phyloP scores from a whole-genome alignment of 1,140 invertebrate species.

The Cecropterus lyciades region DNA sequence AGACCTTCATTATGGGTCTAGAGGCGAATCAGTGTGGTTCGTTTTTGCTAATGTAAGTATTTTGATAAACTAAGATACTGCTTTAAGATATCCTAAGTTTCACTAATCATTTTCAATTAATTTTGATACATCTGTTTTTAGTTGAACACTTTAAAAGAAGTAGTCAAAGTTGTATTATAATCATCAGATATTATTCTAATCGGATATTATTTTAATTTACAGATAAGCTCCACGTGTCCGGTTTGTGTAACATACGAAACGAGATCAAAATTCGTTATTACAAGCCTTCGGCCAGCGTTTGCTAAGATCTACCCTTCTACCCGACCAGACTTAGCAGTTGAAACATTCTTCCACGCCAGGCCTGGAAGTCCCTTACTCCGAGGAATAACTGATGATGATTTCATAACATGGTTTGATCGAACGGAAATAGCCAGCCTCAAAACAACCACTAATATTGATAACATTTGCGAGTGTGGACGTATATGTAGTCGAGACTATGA shows the following conservation, averaged over 20 bases:
- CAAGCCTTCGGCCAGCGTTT: slow-evolving; percentile 85
- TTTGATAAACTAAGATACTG: not conserved
- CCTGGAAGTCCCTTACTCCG: slow-evolving; percentile 84
- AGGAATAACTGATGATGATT: slow-evolving; percentile 86
- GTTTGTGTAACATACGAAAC: slow-evolving; percentile 86
- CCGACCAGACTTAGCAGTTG: slow-evolving; percentile 85
- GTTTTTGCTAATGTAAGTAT: slow-evolving; percentile 86
- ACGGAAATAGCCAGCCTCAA: slow-evolving; percentile 77
- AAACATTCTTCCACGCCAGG: slow-evolving; percentile 86
- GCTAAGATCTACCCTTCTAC: slow-evolving; percentile 86
- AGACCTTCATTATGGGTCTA: slow-evolving; percentile 85
- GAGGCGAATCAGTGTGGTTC: slow-evolving; percentile 86
- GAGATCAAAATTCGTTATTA: slow-evolving; percentile 84
- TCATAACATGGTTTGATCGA: slow-evolving; percentile 87
- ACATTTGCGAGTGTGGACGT: slow-evolving; percentile 82
- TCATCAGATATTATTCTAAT: no score
- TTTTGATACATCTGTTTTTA: no score
- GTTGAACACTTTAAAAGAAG: no score
- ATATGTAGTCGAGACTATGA: slow-evolving; percentile 78
- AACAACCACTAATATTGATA: slow-evolving; percentile 70
- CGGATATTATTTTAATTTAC: slow-evolving; percentile 44
- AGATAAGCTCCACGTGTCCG: slow-evolving; percentile 84
- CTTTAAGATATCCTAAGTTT: no score
- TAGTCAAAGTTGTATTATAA: no score
- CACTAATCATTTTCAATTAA: no score